A percentile compares a stretch with the other conserved stretches of the same genome.
phyloP scores from a whole-genome alignment of 2,888 invertebrate species.

The Dasypolia templi region DNA sequence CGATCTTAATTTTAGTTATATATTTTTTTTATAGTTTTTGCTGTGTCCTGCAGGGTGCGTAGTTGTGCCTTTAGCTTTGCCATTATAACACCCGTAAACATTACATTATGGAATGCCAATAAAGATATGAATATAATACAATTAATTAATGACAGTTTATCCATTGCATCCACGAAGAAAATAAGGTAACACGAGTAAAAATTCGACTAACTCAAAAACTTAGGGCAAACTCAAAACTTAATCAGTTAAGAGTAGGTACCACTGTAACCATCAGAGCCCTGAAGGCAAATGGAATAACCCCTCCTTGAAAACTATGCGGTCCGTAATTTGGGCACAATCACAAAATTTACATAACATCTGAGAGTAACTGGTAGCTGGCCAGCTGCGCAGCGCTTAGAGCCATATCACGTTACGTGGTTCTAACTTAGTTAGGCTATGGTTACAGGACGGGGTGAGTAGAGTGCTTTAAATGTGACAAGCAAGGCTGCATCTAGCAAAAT shows the following conservation, averaged over 20 bases:
- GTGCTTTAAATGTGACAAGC: background rate
- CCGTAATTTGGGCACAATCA: constrained; percentile 43
- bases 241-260: background rate
- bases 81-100: no score
- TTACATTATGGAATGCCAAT: no score
- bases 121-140: no score
- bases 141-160: background rate
- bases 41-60: no score
- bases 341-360: constrained; percentile 49
- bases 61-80: no score
- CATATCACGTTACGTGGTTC: constrained; percentile 44
- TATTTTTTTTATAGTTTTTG: no score
- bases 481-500: background rate
- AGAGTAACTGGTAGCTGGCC: constrained; percentile 39
- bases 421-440: constrained; percentile 28
- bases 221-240: background rate
- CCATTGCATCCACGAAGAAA: background rate
- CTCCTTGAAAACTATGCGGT: constrained; percentile 50
- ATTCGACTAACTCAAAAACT: background rate
- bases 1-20: no score
- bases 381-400: constrained; percentile 41
- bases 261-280: constrained; percentile 7
- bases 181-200: background rate
- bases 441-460: background rate
- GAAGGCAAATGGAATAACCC: constrained; percentile 31